These are phyloP conservation scores for Camponotus floridanus DNA, from an alignment of 1,140 invertebrate species.

Conservation along the genomic window DNA sequence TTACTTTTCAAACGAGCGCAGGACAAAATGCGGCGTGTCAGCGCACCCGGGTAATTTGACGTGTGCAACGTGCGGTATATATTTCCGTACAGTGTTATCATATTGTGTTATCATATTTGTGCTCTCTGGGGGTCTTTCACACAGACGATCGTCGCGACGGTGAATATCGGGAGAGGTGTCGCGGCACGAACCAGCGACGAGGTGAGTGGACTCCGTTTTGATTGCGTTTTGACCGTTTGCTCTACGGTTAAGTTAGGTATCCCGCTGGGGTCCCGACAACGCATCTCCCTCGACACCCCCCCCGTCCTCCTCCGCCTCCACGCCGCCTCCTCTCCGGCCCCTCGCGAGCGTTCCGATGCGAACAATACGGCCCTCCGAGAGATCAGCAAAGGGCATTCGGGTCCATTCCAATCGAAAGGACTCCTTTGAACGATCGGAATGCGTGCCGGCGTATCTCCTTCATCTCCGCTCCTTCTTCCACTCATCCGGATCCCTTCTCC, in stretches of 20 bases:
- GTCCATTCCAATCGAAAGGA: slow-evolving; percentile 38
- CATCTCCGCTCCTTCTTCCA: slow-evolving; percentile 42
- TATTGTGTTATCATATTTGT: slow-evolving; percentile 6
- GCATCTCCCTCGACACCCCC: slow-evolving; percentile 5
- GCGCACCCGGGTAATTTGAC: slow-evolving; percentile 66
- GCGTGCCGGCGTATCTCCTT: slow-evolving; percentile 53
- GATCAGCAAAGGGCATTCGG: slow-evolving; percentile 46
- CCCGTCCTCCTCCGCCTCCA: not conserved
- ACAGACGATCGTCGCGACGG: slow-evolving; percentile 17
- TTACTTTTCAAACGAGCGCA: slow-evolving; percentile 58
- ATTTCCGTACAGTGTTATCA: slow-evolving; percentile 5
- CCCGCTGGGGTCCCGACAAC: slow-evolving; percentile 43
- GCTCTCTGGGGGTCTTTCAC: not conserved
- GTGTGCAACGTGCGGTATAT: slow-evolving; percentile 28
- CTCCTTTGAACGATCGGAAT: slow-evolving; percentile 59
- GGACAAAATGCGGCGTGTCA: slow-evolving; percentile 53
- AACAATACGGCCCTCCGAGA: slow-evolving; percentile 55
- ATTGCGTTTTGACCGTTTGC: slow-evolving; percentile 29
- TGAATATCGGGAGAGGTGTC: slow-evolving; percentile 56
- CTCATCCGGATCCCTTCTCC: slow-evolving; percentile 21
- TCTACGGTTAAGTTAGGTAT: slow-evolving; percentile 68
- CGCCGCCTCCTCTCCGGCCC: not conserved
- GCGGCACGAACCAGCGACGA: slow-evolving; percentile 50
- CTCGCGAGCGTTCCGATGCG: slow-evolving; percentile 11
- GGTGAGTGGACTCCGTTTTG: slow-evolving; percentile 65